Evolutionary conservation across 2,113 vertebrate genomes (phyloP), one percentile per base, ranked within the genome.

Genomic region (Misgurnus anguillicaudatus): DNA sequence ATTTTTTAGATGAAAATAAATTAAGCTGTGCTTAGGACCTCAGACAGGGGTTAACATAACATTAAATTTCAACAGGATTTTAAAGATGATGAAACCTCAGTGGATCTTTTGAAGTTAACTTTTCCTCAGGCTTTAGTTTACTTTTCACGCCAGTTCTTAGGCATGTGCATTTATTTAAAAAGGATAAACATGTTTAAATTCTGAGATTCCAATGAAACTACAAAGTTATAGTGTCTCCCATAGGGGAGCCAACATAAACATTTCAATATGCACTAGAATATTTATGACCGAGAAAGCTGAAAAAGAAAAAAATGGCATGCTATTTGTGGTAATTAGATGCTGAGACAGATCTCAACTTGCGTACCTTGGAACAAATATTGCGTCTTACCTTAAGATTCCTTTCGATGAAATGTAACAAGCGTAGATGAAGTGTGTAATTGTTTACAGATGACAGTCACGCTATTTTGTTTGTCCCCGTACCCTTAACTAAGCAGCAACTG

Each of bases 331-430:
- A 63, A 41, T 77, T 47, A 45, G 63, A 62, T 61, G 9, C 53
- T 61, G 8, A 73, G 60, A 73, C 78, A 66, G 69, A 83, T 62
- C 68, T 51, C n/a, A 60, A 60, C 47, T 75, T 64, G 36, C 60
- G 63, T 66, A 58, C 14, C 66, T 53, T 66, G 13, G 31, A 55
- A 51, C 38, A 69, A 66, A 73, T 80, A 42, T 77, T 2, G 21
- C 14, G 19, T 88, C 91, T 91, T 86, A 92, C 91, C 90, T 90
- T 85, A 63, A 88, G 88, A 86, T 84, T 82, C 75, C 57, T 81
- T 47, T 63, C 82, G 84, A 81, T 73, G 48, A 65, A 70, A 75
- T 72, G 42, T 76, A 64, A 48, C 9, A 76, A 21, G 14, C 7
- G 41, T 9, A 63, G 6, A 19, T 1, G 57, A 47, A 74, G 57